phyloP scores from a whole-genome alignment of 2,797 vertebrate species.

The Psittacula derbiana region DNA sequence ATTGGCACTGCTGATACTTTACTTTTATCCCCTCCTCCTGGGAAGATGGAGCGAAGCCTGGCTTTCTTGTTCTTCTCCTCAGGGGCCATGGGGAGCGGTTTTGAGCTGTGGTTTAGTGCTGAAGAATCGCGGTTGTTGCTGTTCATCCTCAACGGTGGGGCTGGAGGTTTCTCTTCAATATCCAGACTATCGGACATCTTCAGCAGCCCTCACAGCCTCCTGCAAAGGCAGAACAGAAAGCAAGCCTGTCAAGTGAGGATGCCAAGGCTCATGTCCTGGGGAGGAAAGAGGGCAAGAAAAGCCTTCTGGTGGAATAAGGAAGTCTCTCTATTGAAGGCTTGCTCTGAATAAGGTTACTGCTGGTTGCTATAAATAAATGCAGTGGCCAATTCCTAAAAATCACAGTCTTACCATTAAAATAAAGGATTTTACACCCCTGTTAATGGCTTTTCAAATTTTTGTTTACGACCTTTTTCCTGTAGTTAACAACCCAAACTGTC shows the following conservation, averaged over 20 bases:
- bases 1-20: constrained; percentile 76
- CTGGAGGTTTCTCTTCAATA: constrained; percentile 98
- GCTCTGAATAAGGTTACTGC: not conserved
- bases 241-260: not conserved
- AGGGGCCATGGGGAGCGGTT: constrained; percentile 98
- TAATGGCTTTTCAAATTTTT: not conserved
- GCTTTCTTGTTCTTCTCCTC: constrained; percentile 99
- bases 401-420: not conserved
- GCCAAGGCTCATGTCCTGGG: not conserved
- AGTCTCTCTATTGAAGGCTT: not conserved
- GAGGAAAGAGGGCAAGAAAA: not conserved
- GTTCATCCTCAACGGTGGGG: constrained; percentile 98
- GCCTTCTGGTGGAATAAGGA: not conserved
- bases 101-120: constrained; percentile 91
- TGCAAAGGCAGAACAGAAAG: constrained; percentile 58
- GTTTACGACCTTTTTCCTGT: not conserved
- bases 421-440: not conserved
- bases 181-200: constrained; percentile 98
- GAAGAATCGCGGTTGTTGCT: constrained; percentile 97
- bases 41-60: constrained; percentile 98
- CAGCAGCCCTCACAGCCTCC: constrained; percentile 89
- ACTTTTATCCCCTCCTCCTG: constrained; percentile 98
- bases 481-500: not conserved
- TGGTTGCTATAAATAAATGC: not conserved
- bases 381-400: not conserved